Evolutionary conservation across 23 tunicate species (phyloP).

Genomic region (Halocynthia roretzi): DNA sequence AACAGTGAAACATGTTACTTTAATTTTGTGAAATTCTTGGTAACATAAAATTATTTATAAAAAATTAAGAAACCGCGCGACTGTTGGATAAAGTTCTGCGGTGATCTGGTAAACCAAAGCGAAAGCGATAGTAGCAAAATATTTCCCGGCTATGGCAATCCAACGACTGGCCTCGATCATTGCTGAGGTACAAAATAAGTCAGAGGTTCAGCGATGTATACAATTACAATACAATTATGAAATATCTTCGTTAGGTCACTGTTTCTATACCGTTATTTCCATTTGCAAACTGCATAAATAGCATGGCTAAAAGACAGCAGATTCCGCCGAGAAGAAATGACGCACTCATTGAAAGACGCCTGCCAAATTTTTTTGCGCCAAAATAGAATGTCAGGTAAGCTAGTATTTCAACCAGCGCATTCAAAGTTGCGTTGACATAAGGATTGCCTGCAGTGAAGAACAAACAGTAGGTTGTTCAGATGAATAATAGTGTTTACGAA

Average conservation of each 20-base stretch:
- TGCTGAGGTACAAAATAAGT: not conserved
- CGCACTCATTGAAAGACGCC: not conserved
- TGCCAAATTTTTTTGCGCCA: not conserved
- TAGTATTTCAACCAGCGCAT: slow-evolving; percentile 33
- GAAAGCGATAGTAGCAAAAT: slow-evolving; percentile 59
- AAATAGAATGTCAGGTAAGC: not conserved
- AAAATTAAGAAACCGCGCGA: slow-evolving; percentile 33
- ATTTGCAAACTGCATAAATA: slow-evolving; percentile 21
- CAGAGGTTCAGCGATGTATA: no score
- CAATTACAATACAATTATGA: no score
- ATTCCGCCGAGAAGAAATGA: not conserved
- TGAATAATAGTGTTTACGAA: not conserved
- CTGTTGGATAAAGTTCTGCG: slow-evolving; percentile 69
- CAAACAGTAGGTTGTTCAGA: not conserved
- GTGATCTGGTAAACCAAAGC: slow-evolving; percentile 44
- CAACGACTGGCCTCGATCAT: slow-evolving; percentile 24
- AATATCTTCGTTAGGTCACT: no score
- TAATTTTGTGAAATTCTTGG: no score
- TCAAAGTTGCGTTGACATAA: slow-evolving; percentile 34
- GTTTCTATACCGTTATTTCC: slow-evolving; percentile 12
- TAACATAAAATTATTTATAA: no score
- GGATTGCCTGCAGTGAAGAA: slow-evolving; percentile 33
- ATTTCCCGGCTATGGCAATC: slow-evolving; percentile 40
- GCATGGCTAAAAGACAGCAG: slow-evolving; percentile 22
- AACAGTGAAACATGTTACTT: no score